Evolutionary conservation across 2,797 vertebrate species (phyloP).

Genomic region (Smutsia gigantea): DNA sequence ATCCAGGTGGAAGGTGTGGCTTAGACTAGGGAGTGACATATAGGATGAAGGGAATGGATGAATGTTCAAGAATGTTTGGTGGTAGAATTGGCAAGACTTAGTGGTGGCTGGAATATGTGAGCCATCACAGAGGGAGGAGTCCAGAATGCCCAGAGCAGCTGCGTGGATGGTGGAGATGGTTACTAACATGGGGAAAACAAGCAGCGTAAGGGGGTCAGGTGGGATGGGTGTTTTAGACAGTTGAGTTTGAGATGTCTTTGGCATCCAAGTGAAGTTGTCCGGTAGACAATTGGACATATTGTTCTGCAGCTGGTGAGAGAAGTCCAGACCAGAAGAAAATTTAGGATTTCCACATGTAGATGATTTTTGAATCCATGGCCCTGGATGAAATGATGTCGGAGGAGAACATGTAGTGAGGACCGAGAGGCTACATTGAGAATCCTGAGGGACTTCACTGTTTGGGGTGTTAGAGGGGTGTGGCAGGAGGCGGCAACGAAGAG

Average conservation of each 20-base stretch:
- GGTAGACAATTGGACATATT: not conserved
- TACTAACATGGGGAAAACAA: not conserved
- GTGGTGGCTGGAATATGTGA: not conserved
- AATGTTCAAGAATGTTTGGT: not conserved
- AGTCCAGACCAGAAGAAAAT: not conserved
- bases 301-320: not conserved
- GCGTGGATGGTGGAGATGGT: not conserved
- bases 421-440: not conserved
- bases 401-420: not conserved
- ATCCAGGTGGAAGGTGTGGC: not conserved
- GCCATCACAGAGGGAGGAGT: not conserved
- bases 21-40: not conserved
- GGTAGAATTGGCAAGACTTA: not conserved
- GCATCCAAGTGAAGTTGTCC: not conserved
- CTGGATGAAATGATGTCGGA: not conserved
- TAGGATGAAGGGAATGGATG: not conserved
- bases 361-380: not conserved
- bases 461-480: not conserved
- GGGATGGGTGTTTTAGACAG: not conserved
- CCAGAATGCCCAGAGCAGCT: not conserved
- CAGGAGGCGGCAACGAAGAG: not conserved
- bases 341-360: not conserved
- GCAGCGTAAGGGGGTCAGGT: not conserved
- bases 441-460: not conserved
- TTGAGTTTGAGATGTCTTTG: not conserved